Evolutionary conservation across 2,113 vertebrate genomes (phyloP), one percentile per base, ranked within the genome.

Genomic region (Electrona antarctica): DNA sequence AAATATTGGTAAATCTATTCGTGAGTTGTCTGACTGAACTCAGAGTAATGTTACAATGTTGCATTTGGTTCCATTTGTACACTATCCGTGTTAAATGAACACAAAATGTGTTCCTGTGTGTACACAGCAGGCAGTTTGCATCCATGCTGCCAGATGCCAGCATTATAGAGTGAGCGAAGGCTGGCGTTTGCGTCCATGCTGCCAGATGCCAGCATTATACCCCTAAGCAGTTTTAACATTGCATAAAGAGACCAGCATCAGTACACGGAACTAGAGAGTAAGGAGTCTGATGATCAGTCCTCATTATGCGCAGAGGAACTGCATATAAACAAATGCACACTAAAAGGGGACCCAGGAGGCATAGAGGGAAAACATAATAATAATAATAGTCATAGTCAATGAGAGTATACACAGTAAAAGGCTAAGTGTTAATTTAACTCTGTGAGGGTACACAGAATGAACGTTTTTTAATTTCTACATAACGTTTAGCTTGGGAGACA

Each of bases 251-350:
- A 41, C 33, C 33, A 4, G 33, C 33, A 41, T 82, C 72, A 47
- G 62, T 54, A 63, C 74, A 71, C 63, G 56, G 3, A 41, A 41
- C 33, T 41, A n/a, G 13, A n/a, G 51, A 13, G 51, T 54, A 6
- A 13, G 13, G 51, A 77, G 75, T 63, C 71, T 78, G 59, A 77
- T 80, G 80, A 69, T 70, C 64, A 11, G 64, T 74, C 52, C 70
- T 89, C 73, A 77, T 86, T 88, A 89, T 78, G 58, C 67, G 61
- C 48, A 83, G 60, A 76, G 55, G 56, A 82, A 66, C 67, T 50
- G 29, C 67, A 76, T 61, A 68, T 51, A 0, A 75, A 76, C 54
- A 57, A 64, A 45, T 9, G 3, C 15, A 28, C 61, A 63, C 47
- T 7, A 41, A 64, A 47, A 8, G 56, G 67, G 55, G 51, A 60